Evolutionary conservation across 2,113 vertebrate species (phyloP).

Genomic region (Gobio gobio): DNA sequence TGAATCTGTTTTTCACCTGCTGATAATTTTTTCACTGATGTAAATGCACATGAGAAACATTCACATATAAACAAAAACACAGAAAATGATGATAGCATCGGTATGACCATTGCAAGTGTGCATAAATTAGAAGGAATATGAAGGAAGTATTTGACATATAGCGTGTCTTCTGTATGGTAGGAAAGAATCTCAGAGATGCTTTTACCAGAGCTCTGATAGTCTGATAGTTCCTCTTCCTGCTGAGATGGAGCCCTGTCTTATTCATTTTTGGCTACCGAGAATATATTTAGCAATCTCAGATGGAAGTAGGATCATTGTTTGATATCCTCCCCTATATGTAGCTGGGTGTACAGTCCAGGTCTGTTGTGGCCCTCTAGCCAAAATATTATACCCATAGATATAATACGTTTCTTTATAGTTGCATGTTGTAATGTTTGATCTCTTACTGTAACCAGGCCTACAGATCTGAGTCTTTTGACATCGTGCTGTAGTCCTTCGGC

Average conservation of each 20-base stretch:
- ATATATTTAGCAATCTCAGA: slow-evolving; percentile 11
- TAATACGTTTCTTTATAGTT: slow-evolving; percentile 28
- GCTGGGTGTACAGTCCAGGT: background rate
- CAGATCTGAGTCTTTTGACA: slow-evolving; percentile 33
- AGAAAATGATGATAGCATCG: background rate
- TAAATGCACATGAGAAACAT: slow-evolving; percentile 56
- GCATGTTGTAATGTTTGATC: slow-evolving; percentile 27
- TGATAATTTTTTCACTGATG: slow-evolving; percentile 10
- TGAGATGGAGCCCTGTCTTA: slow-evolving; percentile 15
- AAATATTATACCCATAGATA: slow-evolving; percentile 22
- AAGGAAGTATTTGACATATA: background rate
- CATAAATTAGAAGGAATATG: background rate
- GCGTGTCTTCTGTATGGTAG: background rate
- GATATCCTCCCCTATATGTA: background rate
- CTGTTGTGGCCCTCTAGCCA: slow-evolving; percentile 22
- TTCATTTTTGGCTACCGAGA: slow-evolving; percentile 21
- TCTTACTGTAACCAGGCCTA: slow-evolving; percentile 34
- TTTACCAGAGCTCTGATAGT: slow-evolving; percentile 30
- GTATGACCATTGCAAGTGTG: background rate
- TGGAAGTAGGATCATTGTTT: slow-evolving; percentile 1
- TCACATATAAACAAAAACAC: slow-evolving; percentile 56
- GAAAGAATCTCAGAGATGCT: background rate
- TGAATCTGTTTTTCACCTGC: slow-evolving; percentile 42
- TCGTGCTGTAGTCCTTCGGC: slow-evolving; percentile 40
- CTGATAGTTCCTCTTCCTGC: slow-evolving; percentile 30